Evolutionary conservation across 2,888 invertebrate species (phyloP).

Genomic region (Hyalella azteca): DNA sequence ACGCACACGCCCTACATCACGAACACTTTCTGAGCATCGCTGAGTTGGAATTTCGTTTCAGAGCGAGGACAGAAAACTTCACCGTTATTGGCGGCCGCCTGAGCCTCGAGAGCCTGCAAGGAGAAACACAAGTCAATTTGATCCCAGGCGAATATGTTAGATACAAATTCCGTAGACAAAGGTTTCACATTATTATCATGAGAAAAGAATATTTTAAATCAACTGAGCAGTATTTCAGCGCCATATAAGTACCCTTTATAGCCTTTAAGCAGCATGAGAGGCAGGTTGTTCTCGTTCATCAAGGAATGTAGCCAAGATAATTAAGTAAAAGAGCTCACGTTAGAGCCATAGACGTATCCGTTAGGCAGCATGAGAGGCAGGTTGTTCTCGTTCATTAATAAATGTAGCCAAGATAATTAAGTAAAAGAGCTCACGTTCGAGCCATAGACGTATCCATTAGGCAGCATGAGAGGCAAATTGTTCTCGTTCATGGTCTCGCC

Average conservation of each 20-base stretch:
- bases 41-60: conserved; percentile 80
- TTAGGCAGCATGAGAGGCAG: conserved; percentile 98
- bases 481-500: conserved; percentile 93
- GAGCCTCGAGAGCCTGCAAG: conserved; percentile 81
- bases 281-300: conserved; percentile 96
- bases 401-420: not conserved
- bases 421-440: conserved; percentile 72
- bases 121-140: conserved; percentile 42
- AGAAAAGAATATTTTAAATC: too few species aligned
- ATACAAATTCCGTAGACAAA: too few species aligned
- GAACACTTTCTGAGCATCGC: conserved; percentile 94
- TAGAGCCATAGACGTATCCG: conserved; percentile 94
- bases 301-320: not conserved
- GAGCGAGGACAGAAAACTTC: conserved; percentile 93
- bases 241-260: conserved; percentile 64
- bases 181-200: too few species aligned
- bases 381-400: conserved; percentile 88
- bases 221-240: not conserved
- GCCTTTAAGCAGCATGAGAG: conserved; percentile 98
- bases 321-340: conserved; percentile 68
- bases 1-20: conserved; percentile 89
- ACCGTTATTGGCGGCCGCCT: conserved; percentile 89
- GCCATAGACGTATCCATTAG: conserved; percentile 96
- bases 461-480: conserved; percentile 97
- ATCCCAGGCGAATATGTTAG: too few species aligned